A percentile compares a stretch with the other conserved stretches of the same genome.
Evolutionary conservation across 2,888 invertebrate species (phyloP).

Genomic region (Vandiemenella viatica): DNA sequence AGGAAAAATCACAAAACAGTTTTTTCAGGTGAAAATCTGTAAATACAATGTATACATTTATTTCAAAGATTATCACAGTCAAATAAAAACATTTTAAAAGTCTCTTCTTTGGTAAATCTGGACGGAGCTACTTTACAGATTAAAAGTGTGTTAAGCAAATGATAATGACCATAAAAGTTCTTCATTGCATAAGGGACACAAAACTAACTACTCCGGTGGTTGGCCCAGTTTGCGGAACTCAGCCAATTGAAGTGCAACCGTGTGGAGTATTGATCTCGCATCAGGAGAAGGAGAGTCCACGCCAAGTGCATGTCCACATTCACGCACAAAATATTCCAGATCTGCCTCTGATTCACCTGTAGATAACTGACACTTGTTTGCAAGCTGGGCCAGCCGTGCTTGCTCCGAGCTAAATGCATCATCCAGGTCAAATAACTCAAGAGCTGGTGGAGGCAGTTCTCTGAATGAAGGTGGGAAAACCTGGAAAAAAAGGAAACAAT

Average conservation of each 20-base stretch:
- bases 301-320: conserved; percentile 70
- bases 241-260: conserved; percentile 60
- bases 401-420: conserved; percentile 92
- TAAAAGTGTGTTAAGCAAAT: too few species aligned
- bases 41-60: too few species aligned
- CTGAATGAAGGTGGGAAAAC: conserved; percentile 92
- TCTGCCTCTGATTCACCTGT: conserved; percentile 48
- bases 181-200: too few species aligned
- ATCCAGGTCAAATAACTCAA: conserved; percentile 92
- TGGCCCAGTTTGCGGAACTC: conserved; percentile 55
- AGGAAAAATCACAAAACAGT: too few species aligned
- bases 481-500: conserved; percentile 30
- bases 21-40: too few species aligned
- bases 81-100: too few species aligned
- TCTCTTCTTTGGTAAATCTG: too few species aligned
- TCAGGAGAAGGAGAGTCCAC: conserved; percentile 41
- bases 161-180: too few species aligned
- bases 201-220: not conserved
- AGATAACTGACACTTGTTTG: conserved; percentile 56
- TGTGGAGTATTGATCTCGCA: conserved; percentile 52
- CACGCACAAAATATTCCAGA: conserved; percentile 77
- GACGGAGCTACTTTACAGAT: too few species aligned
- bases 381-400: conserved; percentile 73
- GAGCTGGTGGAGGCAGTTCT: conserved; percentile 77
- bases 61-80: too few species aligned